phyloP scores from a whole-genome alignment of 1,140 invertebrate genomes.

The Geopemphigus sp. region DNA sequence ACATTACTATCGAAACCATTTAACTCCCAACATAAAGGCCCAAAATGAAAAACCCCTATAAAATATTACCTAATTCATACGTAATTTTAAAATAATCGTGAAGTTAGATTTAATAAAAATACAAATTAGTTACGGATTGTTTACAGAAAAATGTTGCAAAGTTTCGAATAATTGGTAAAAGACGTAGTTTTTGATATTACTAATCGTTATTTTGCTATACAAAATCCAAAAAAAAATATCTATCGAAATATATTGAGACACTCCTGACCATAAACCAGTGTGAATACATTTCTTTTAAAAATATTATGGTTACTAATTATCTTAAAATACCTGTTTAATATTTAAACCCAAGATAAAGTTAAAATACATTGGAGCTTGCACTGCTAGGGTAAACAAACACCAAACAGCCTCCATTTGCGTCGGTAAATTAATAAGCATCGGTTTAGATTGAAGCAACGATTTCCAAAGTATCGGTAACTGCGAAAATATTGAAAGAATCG shows the following conservation, averaged over 20 bases:
- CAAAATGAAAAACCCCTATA: conserved; percentile 57
- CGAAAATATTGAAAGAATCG: conserved; percentile 48
- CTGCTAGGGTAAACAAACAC: conserved; percentile 82
- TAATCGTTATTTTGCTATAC: conserved; percentile 9
- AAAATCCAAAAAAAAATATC: conserved; percentile 59
- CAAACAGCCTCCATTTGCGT: conserved; percentile 79
- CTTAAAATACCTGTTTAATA: conserved; percentile 47
- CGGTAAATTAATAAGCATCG: conserved; percentile 74
- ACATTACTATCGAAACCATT: conserved; percentile 61
- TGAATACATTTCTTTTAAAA: conserved; percentile 54
- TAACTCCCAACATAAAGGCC: conserved; percentile 64
- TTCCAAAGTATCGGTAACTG: conserved; percentile 68
- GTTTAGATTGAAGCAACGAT: conserved; percentile 67
- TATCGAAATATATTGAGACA: conserved; percentile 66
- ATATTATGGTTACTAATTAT: neutral
- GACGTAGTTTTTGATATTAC: conserved; percentile 16
- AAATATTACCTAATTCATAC: conserved; percentile 12
- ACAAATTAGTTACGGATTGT: too few species aligned
- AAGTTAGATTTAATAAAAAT: too few species aligned
- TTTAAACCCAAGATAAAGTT: conserved; percentile 69
- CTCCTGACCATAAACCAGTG: conserved; percentile 66
- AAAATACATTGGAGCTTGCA: conserved; percentile 82
- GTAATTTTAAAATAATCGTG: neutral
- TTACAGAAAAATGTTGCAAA: conserved; percentile 44
- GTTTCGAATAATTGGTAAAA: conserved; percentile 37